phyloP scores from a whole-genome alignment of 2,113 vertebrate genomes.

The Elgaria multicarinata region DNA sequence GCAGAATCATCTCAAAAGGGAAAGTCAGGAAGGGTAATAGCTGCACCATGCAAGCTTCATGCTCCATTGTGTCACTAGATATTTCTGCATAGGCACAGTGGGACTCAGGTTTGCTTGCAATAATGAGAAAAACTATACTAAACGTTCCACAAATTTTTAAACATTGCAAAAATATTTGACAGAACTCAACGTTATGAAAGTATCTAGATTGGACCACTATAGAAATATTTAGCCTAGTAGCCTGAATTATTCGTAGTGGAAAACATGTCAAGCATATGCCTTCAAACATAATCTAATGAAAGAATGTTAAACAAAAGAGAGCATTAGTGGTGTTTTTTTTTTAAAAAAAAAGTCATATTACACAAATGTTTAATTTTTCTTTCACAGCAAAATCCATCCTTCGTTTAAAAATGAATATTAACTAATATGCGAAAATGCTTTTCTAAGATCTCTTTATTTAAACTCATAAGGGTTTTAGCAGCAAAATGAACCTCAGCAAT shows the following conservation, averaged over 20 bases:
- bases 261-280: background rate
- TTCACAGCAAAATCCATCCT: slow-evolving; percentile 39
- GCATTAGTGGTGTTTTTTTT: background rate
- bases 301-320: slow-evolving; percentile 12
- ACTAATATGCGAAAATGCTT: slow-evolving; percentile 51
- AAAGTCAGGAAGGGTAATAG: background rate
- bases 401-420: slow-evolving; percentile 68
- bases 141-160: background rate
- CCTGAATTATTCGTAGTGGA: background rate
- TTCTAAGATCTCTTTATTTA: slow-evolving; percentile 69
- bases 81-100: background rate
- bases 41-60: background rate
- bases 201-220: background rate
- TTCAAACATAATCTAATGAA: slow-evolving; percentile 1
- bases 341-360: slow-evolving; percentile 24
- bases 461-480: slow-evolving; percentile 59
- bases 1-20: background rate
- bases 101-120: background rate
- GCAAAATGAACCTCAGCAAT: slow-evolving; percentile 55
- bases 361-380: slow-evolving; percentile 18
- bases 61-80: background rate
- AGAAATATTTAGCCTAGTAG: background rate
- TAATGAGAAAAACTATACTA: background rate
- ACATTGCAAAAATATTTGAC: background rate
- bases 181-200: background rate